Evolutionary conservation across 2,797 vertebrate species (phyloP).

Genomic region (Periparus ater): DNA sequence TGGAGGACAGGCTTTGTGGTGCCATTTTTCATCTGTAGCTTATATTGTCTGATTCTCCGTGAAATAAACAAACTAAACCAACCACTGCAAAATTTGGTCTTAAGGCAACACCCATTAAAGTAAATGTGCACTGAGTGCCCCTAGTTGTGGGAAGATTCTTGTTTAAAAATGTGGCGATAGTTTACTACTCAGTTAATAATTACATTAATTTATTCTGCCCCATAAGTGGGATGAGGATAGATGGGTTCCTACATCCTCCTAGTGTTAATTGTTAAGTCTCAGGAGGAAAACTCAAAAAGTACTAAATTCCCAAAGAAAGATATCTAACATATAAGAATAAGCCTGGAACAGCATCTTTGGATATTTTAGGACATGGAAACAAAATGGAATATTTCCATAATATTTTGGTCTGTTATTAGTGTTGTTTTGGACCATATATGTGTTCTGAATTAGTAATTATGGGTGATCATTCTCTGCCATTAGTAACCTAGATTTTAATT

Average conservation of each 20-base stretch:
- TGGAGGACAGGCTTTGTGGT: slow-evolving; percentile 36
- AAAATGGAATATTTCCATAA: not conserved
- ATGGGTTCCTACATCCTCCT: not conserved
- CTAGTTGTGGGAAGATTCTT: not conserved
- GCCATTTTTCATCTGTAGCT: slow-evolving; percentile 34
- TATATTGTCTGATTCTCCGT: not conserved
- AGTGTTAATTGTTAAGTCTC: not conserved
- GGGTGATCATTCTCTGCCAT: slow-evolving; percentile 38
- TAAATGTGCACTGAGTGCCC: not conserved
- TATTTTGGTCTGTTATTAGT: slow-evolving; percentile 5
- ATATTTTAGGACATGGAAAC: not conserved
- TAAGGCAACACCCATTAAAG: not conserved
- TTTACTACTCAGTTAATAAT: not conserved
- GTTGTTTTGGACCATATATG: not conserved
- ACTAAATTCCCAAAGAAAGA: not conserved
- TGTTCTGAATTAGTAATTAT: slow-evolving; percentile 61
- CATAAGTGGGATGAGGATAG: not conserved
- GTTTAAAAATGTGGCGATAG: not conserved
- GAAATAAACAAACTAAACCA: slow-evolving; percentile 23
- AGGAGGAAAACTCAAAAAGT: not conserved
- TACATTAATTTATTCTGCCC: not conserved
- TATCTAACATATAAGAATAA: not conserved
- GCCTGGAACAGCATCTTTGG: not conserved
- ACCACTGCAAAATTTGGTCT: not conserved
- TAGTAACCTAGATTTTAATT: slow-evolving; percentile 58